Percentiles rank a stretch among this genome's conserved stretches.
These are phyloP conservation scores for Ruditapes philippinarum DNA, from an alignment of 1,140 invertebrate genomes.

Conservation along the genomic window DNA sequence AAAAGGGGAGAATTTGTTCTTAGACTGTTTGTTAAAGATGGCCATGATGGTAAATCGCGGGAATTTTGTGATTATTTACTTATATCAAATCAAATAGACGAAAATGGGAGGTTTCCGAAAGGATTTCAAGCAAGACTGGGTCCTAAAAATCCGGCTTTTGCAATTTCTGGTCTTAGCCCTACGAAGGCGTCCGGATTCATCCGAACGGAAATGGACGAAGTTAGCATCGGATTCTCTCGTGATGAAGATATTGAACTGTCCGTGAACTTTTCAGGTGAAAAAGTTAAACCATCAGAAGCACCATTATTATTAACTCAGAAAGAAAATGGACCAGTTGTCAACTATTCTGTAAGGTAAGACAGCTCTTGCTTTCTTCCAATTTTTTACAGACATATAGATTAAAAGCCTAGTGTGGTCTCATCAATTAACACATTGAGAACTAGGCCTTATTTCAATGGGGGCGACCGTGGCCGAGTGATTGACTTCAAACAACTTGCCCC, in stretches of 20 bases:
- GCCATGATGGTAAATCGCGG: constrained; percentile 61
- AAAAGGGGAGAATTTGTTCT: constrained; percentile 78
- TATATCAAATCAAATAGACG: constrained; percentile 73
- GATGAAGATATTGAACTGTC: constrained; percentile 73
- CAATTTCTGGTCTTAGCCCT: constrained; percentile 69
- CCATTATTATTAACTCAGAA: constrained; percentile 70
- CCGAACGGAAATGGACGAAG: constrained; percentile 69
- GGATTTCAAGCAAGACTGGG: constrained; percentile 76
- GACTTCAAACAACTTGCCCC: no score
- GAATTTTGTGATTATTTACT: constrained; percentile 81
- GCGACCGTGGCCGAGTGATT: no score
- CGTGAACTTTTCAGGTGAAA: constrained; percentile 72
- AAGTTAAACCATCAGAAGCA: constrained; percentile 72
- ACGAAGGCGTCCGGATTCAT: constrained; percentile 72
- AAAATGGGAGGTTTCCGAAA: constrained; percentile 72
- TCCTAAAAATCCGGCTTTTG: constrained; percentile 59
- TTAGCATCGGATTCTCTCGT: constrained; percentile 72
- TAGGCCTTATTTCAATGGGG: no score
- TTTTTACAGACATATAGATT: no score
- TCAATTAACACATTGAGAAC: no score
- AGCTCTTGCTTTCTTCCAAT: no score
- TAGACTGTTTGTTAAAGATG: constrained; percentile 72
- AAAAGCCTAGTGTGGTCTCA: no score
- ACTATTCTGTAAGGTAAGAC: constrained; percentile 68
- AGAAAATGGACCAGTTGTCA: constrained; percentile 67